Base-by-base conservation (phyloP, 1,140 invertebrate genomes). In the Hydropsyche tenuis region DNA sequence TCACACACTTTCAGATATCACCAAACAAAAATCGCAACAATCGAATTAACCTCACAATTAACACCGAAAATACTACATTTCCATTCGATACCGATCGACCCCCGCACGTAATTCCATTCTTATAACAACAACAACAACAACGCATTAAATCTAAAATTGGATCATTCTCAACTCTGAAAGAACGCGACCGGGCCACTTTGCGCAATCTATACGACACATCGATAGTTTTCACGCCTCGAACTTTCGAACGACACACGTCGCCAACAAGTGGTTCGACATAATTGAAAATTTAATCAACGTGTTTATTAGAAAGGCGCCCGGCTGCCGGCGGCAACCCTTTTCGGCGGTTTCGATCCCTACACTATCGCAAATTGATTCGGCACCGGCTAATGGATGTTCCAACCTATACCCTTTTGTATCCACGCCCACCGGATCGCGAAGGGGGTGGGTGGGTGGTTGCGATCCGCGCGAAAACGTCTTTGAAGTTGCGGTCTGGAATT, bases 211-310 rank as follows among this genome's bases (percentile, higher is more conserved):
- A n/a, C n/a, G n/a, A n/a, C n/a, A n/a, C n/a, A n/a, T n/a, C n/a
- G n/a, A n/a, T n/a, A n/a, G n/a, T n/a, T n/a, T 37, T 37, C 3
- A 37, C 30, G 3, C 30, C 9, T 9, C 3, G 30, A 37, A 37
- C 30, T 37, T 9, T n/a, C n/a, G n/a, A 9, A 9, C 30, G 30
- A 37, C 30, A 37, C 30, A 37, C 30, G 30, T 53, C 48, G 48
- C 18, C 48, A 53, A 53, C 48, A 53, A 53, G 48, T 53, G 48
- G 48, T 53, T 53, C 48, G 48, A 53, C 48, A 53, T 20, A 53
- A 53, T 53, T 53, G 48, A 53, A 53, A 53, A 53, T 53, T 53
- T 53, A 53, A 53, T 53, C 48, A 53, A 53, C 48, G 48, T 53
- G 48, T 53, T 53, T 53, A 53, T 53, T 53, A 53, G 48, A 53